Percentiles rank a stretch among this genome's conserved stretches.
These are phyloP conservation scores for Augiades crinisus DNA, from an alignment of 2,888 invertebrate species.

Conservation along the genomic window DNA sequence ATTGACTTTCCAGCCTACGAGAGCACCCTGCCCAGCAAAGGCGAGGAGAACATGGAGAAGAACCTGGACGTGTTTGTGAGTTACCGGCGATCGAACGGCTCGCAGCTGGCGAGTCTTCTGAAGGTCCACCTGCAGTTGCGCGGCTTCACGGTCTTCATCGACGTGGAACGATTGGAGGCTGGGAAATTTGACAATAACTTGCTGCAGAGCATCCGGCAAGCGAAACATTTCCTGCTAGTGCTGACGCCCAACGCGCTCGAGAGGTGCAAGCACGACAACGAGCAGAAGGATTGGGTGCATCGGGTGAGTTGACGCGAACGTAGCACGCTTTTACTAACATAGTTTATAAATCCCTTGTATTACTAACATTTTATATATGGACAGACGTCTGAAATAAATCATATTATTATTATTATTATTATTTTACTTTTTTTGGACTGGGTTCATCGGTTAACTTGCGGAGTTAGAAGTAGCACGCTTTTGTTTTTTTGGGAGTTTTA, in stretches of 20 bases:
- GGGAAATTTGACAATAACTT: conserved; percentile 99
- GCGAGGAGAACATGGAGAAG: conserved; percentile 91
- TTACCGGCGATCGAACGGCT: conserved; percentile 98
- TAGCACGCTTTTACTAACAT: no score
- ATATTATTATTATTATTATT: no score
- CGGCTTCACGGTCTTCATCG: conserved; percentile 98
- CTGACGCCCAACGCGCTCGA: conserved; percentile 97
- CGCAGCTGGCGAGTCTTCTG: conserved; percentile 95
- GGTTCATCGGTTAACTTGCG: no score
- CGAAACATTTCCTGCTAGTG: conserved; percentile 97
- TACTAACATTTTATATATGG: no score
- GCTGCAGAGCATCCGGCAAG: conserved; percentile 97
- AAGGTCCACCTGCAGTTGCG: conserved; percentile 98
- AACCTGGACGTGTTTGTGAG: conserved; percentile 98
- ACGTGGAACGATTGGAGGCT: conserved; percentile 98
- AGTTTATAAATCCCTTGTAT: no score
- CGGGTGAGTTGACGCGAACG: conserved; percentile 87
- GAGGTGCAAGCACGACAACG: conserved; percentile 94
- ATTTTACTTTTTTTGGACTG: no score
- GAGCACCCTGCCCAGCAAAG: conserved; percentile 84
- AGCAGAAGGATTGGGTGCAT: conserved; percentile 99
- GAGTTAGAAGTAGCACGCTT: no score
- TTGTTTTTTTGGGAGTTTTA: no score
- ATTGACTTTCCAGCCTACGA: conserved; percentile 82
- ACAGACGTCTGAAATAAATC: no score